Percentiles rank a stretch among this genome's conserved stretches.
phyloP scores from a whole-genome alignment of 2,797 vertebrate genomes.

The Synaphobranchus kaupii region DNA sequence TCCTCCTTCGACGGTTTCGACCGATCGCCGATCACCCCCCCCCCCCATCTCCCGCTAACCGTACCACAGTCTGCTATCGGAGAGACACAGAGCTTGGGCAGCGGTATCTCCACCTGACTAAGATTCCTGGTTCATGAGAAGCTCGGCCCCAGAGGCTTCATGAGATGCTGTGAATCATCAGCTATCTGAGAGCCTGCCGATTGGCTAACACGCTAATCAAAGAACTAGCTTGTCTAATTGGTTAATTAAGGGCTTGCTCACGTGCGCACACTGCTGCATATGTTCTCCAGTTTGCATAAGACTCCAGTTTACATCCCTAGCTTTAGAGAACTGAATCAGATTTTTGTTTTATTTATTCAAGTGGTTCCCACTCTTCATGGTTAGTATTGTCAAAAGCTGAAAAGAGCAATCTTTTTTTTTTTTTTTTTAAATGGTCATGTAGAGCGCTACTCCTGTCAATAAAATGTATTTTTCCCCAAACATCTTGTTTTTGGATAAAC shows the following conservation, averaged over 20 bases:
- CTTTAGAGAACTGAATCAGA: neutral
- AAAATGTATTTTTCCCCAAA: neutral
- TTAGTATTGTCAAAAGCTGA: neutral
- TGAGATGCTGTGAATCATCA: neutral
- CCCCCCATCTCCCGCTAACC: neutral
- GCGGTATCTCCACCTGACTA: neutral
- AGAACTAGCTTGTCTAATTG: neutral
- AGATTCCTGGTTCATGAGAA: neutral
- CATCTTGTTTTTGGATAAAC: conserved; percentile 3
- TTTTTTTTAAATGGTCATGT: neutral
- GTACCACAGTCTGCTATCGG: neutral
- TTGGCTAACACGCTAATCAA: neutral
- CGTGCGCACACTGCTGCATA: no score
- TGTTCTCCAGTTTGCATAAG: no score
- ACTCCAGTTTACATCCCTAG: neutral
- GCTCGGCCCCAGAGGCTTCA: neutral
- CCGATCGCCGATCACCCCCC: neutral
- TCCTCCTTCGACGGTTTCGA: neutral
- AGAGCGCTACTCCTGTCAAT: neutral
- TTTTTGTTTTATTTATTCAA: neutral
- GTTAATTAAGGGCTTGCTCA: neutral
- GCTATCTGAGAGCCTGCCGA: neutral
- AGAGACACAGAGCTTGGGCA: neutral
- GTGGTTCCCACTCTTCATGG: neutral
- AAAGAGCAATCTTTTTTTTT: neutral